phyloP scores from a whole-genome alignment of 2,888 invertebrate genomes.

The Acanthopleura granulata region DNA sequence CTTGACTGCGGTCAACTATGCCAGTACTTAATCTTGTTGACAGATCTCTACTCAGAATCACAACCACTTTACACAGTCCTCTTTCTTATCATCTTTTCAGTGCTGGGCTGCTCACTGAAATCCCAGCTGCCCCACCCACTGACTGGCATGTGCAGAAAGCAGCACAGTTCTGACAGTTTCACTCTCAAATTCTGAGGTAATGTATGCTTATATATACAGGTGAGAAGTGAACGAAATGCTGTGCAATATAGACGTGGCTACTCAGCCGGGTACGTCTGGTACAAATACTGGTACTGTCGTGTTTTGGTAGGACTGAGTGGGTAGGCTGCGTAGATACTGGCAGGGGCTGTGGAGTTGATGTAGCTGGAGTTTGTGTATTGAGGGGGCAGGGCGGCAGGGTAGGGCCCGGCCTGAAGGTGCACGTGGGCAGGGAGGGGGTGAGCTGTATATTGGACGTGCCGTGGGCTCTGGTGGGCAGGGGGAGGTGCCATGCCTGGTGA shows the following conservation, averaged over 20 bases:
- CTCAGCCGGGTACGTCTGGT: constrained; percentile 78
- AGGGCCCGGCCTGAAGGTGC: constrained; percentile 63
- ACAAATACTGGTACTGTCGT: constrained; percentile 77
- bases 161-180: too few relatives aligned
- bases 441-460: constrained; percentile 74
- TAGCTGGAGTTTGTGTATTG: constrained; percentile 78
- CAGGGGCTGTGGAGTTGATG: constrained; percentile 70
- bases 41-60: too few relatives aligned
- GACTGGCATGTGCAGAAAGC: too few relatives aligned
- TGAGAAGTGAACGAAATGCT: too few relatives aligned
- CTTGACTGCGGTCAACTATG: too few relatives aligned
- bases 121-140: too few relatives aligned
- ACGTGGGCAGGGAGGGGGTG: constrained; percentile 84
- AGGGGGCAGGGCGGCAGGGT: constrained; percentile 29
- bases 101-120: too few relatives aligned
- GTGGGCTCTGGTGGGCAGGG: constrained; percentile 82
- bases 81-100: too few relatives aligned
- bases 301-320: constrained; percentile 81
- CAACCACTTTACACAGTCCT: too few relatives aligned
- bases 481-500: constrained; percentile 78
- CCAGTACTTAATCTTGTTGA: too few relatives aligned
- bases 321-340: constrained; percentile 76
- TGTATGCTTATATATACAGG: too few relatives aligned
- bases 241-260: background rate
- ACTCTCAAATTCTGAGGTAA: too few relatives aligned